phyloP scores from a whole-genome alignment of 2,888 invertebrate species.

The Pheosia gnoma region DNA sequence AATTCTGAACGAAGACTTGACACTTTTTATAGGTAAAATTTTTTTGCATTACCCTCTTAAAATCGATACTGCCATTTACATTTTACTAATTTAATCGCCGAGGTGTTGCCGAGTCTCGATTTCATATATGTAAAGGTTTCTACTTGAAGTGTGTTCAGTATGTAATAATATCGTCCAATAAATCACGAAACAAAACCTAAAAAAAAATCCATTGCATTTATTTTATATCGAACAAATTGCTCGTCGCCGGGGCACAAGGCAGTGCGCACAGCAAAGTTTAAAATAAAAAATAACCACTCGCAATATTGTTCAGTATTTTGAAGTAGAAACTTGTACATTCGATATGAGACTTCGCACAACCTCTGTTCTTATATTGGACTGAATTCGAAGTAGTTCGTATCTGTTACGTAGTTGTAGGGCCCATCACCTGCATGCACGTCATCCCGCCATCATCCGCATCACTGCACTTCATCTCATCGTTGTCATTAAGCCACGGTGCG shows the following conservation, averaged over 20 bases:
- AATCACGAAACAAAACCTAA: not conserved
- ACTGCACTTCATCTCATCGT: conserved; percentile 75
- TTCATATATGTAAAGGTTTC: not conserved
- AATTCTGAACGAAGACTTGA: conserved; percentile 78
- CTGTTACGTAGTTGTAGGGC: conserved; percentile 68
- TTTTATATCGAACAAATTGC: not conserved
- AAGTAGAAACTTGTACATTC: conserved; percentile 8
- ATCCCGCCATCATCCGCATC: conserved; percentile 78
- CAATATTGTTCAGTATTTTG: conserved; percentile 5
- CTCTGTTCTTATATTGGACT: conserved; percentile 55
- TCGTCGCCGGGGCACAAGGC: not conserved
- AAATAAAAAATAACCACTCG: not conserved
- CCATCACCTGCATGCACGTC: conserved; percentile 50
- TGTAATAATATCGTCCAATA: not conserved
- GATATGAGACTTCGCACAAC: conserved; percentile 24
- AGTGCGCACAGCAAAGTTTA: conserved; percentile 1
- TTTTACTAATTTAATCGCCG: conserved; percentile 56
- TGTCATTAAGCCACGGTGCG: conserved; percentile 77
- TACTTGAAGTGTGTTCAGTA: not conserved
- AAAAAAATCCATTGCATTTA: no score
- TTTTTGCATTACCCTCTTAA: conserved; percentile 70
- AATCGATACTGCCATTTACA: conserved; percentile 76
- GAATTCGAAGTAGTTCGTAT: conserved; percentile 59
- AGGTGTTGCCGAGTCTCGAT: conserved; percentile 19
- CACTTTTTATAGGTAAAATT: conserved; percentile 73